phyloP scores from a whole-genome alignment of 1,140 invertebrate genomes.

The Euura lappo region DNA sequence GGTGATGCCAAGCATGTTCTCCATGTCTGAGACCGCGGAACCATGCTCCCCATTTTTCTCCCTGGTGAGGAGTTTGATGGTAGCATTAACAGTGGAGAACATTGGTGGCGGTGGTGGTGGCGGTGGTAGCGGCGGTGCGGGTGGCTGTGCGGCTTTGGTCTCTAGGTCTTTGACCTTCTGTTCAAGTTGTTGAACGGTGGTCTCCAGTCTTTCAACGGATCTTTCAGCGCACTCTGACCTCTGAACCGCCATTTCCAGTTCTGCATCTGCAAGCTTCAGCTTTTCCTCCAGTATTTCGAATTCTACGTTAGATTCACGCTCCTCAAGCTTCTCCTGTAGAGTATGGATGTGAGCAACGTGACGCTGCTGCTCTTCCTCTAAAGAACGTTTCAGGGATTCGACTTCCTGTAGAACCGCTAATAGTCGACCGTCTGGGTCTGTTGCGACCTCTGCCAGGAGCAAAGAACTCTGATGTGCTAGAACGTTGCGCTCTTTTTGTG shows the following conservation, averaged over 20 bases:
- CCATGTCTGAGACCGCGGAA: constrained; percentile 64
- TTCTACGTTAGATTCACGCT: constrained; percentile 70
- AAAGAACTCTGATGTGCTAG: constrained; percentile 71
- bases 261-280: constrained; percentile 70
- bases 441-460: constrained; percentile 66
- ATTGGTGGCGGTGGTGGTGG: constrained; percentile 54
- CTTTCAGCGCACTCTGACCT: constrained; percentile 69
- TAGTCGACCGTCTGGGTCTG: constrained; percentile 62
- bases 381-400: constrained; percentile 64
- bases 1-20: constrained; percentile 63
- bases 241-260: constrained; percentile 66
- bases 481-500: constrained; percentile 68
- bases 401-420: constrained; percentile 66
- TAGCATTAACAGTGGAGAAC: constrained; percentile 34
- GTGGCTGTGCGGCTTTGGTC: constrained; percentile 41
- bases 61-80: constrained; percentile 47
- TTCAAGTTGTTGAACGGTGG: constrained; percentile 41
- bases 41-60: constrained; percentile 43
- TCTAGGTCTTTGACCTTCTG: constrained; percentile 52
- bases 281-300: constrained; percentile 74
- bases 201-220: constrained; percentile 44
- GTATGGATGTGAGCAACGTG: constrained; percentile 63
- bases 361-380: constrained; percentile 66
- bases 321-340: constrained; percentile 70
- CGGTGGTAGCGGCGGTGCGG: constrained; percentile 54